Evolutionary conservation across 1,140 invertebrate species (phyloP).

Genomic region (Myzus persicae): DNA sequence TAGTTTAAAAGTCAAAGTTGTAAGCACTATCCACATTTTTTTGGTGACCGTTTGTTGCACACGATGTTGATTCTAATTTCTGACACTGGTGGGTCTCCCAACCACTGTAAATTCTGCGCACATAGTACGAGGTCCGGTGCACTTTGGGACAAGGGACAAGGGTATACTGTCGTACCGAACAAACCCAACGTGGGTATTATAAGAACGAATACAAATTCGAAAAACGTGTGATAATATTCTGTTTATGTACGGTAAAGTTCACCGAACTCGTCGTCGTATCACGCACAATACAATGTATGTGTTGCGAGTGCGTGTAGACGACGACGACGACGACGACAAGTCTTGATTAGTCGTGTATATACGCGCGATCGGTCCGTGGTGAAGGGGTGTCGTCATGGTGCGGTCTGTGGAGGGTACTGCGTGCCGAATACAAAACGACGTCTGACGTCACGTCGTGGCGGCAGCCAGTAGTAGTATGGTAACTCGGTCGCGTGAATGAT

Average conservation of each 20-base stretch:
- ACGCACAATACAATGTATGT: neutral
- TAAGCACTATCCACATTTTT: neutral
- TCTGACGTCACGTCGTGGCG: constrained; percentile 49
- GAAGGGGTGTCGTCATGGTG: neutral
- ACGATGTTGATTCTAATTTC: neutral
- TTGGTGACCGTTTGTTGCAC: neutral
- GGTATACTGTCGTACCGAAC: neutral
- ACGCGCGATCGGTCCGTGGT: neutral
- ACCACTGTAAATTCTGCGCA: neutral
- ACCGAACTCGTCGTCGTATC: neutral
- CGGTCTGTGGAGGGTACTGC: constrained; percentile 25
- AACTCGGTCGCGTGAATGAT: constrained; percentile 57
- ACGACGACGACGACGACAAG: constrained; percentile 31
- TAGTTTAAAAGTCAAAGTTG: neutral
- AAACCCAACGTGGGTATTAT: neutral
- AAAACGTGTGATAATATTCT: neutral
- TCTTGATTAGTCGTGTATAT: constrained; percentile 39
- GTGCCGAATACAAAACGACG: constrained; percentile 56
- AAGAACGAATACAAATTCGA: neutral
- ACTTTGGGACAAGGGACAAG: neutral
- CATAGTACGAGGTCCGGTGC: neutral
- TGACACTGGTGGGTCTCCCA: neutral
- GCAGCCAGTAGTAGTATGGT: constrained; percentile 40
- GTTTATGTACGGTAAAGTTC: neutral
- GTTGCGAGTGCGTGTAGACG: neutral